A percentile compares a stretch with the other conserved stretches of the same genome.
Evolutionary conservation across 2,888 invertebrate species (phyloP).

Genomic region (Clistopyga incitator): DNA sequence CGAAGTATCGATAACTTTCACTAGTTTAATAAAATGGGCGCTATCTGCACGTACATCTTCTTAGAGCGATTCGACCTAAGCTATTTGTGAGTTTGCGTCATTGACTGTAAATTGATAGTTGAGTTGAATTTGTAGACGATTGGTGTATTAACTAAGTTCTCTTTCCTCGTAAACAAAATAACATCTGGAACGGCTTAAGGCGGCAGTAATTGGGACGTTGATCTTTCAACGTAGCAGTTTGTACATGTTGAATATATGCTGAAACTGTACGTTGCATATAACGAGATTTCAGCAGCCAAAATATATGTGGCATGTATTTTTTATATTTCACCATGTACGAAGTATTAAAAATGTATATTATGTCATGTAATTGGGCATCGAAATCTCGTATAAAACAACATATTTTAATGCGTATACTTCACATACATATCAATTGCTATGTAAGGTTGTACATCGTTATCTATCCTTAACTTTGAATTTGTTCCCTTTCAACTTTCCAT

Average conservation of each 20-base stretch:
- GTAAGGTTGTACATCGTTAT: not conserved
- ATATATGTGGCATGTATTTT: too few species aligned
- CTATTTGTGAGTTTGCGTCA: not conserved
- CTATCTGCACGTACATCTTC: not conserved
- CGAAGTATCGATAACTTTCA: not conserved
- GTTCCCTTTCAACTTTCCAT: slow-evolving; percentile 22
- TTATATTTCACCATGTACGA: too few species aligned
- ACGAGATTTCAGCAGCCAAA: too few species aligned
- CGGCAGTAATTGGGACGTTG: not conserved
- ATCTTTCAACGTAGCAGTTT: not conserved
- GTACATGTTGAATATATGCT: too few species aligned
- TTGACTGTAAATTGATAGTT: not conserved
- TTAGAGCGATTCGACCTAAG: not conserved
- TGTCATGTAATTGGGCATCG: too few species aligned
- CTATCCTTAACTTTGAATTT: slow-evolving; percentile 12
- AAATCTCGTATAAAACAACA: too few species aligned
- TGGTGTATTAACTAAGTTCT: not conserved
- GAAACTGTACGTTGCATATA: too few species aligned
- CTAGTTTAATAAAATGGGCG: not conserved
- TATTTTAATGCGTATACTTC: too few species aligned
- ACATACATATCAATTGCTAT: too few species aligned
- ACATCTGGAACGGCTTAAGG: not conserved
- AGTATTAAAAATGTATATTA: too few species aligned
- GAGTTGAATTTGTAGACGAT: not conserved
- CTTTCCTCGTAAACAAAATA: not conserved